Conservation (phyloP, 2,797 vertebrate genomes). For the Gymnoscopelus microlampas region DNA sequence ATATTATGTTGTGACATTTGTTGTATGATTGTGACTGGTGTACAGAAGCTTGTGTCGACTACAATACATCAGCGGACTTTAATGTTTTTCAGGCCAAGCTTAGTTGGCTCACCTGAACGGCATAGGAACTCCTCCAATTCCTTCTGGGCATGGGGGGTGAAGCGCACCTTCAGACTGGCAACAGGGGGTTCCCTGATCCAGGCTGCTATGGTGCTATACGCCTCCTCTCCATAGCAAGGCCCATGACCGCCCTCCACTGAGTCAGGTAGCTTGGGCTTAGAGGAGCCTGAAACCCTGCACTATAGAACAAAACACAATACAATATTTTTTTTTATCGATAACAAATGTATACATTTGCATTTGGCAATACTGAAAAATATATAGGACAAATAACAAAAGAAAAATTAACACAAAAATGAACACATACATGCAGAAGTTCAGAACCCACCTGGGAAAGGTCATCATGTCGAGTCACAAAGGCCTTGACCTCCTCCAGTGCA, state of each 20-base stretch:
- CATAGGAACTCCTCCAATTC: conserved; percentile 80
- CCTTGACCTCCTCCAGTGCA: conserved; percentile 61
- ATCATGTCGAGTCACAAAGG: conserved; percentile 59
- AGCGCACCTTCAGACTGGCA: conserved; percentile 82
- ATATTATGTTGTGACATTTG: too few species aligned
- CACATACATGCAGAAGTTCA: neutral
- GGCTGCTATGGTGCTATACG: conserved; percentile 75
- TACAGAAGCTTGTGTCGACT: too few species aligned
- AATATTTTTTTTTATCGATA: too few species aligned
- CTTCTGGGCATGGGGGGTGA: conserved; percentile 84
- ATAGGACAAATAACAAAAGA: too few species aligned
- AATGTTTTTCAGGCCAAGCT: too few species aligned
- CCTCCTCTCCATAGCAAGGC: conserved; percentile 63
- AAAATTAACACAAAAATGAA: too few species aligned
- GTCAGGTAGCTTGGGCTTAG: conserved; percentile 20
- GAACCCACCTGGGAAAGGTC: conserved; percentile 24
- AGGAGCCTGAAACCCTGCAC: neutral
- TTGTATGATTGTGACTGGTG: too few species aligned
- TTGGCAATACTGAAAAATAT: too few species aligned
- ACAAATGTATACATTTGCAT: too few species aligned
- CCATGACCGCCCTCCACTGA: neutral
- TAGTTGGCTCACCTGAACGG: conserved; percentile 63
- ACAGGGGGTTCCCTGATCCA: conserved; percentile 87
- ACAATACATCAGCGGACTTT: too few species aligned
- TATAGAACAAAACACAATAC: neutral